Evolutionary conservation across 2,113 vertebrate species (phyloP), one percentile per base, ranked within the genome.

Genomic region (Ascaphus truei): DNA sequence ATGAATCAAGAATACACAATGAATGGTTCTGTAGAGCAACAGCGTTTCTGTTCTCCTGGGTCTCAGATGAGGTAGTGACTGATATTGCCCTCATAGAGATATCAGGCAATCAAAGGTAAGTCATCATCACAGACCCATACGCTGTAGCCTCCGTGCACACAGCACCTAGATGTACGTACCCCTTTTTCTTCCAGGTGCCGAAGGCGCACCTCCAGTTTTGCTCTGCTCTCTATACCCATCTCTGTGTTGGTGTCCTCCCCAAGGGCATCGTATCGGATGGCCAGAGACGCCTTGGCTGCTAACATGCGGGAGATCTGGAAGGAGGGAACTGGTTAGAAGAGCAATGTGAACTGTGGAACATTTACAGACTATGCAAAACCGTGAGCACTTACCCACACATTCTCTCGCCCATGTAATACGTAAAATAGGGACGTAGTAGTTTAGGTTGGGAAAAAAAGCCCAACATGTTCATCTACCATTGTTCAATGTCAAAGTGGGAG

Each of bases 201-300:
- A 33, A 99, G 72, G 31, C 96, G 87, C 0, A 81, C 90, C 76
- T 99, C 96, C 75, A 99, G 89, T 83, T 98, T 98, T 31, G 96
- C 90, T 53, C 96, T 90, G 83, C 96, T 98, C 79, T 98, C 96
- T 18, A 78, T 78, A 72, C 95, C 95, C 93, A 99, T 93, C 34
- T 98, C 93, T 5, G 94, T 88, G 36, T 90, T 98, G 1, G 93
- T 95, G 77, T 93, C 88, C 60, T 99, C 97, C 36, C 96, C 97
- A 22, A 99, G 92, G 1, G 97, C 96, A 64, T 99, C 97, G 0
- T 98, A 99, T 29, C 97, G 92, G 72, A 98, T 92, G 22, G 96
- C 94, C 75, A 99, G 81, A 4, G 94, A 75, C 0, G 96, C 87
- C 81, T 98, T 99, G 36, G 97, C 95, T 43, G 97, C 97, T 73